Conservation (phyloP, 1,140 invertebrate genomes). For the Listronotus oregonensis region DNA sequence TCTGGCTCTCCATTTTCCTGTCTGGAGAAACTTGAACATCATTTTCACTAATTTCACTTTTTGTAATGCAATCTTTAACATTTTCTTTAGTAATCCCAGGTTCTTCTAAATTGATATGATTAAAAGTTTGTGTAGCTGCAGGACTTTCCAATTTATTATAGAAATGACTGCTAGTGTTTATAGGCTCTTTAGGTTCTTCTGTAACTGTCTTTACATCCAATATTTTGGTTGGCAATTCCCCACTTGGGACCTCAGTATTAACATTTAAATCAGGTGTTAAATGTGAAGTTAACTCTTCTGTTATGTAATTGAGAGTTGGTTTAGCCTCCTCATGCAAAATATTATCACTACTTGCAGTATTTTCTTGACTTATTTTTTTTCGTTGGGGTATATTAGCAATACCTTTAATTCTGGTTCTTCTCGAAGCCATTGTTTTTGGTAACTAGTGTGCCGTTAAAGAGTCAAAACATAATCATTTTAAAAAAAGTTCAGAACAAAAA, state of each 20-base stretch:
- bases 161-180: too few species aligned
- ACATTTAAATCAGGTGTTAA: neutral
- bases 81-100: neutral
- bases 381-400: constrained; percentile 53
- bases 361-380: constrained; percentile 40
- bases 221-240: neutral
- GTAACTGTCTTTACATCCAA: neutral
- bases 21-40: too few species aligned
- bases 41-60: neutral
- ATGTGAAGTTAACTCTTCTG: neutral
- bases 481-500: too few species aligned
- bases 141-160: neutral
- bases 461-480: too few species aligned
- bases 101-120: neutral
- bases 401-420: constrained; percentile 52
- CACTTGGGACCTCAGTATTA: neutral
- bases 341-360: constrained; percentile 3
- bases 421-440: constrained; percentile 21
- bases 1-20: neutral
- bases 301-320: neutral
- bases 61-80: neutral
- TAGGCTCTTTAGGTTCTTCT: neutral
- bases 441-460: too few species aligned
- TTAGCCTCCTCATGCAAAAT: neutral
- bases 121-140: neutral